Evolutionary conservation across 1,140 invertebrate species (phyloP).

Genomic region (Elymnias hypermnestra): DNA sequence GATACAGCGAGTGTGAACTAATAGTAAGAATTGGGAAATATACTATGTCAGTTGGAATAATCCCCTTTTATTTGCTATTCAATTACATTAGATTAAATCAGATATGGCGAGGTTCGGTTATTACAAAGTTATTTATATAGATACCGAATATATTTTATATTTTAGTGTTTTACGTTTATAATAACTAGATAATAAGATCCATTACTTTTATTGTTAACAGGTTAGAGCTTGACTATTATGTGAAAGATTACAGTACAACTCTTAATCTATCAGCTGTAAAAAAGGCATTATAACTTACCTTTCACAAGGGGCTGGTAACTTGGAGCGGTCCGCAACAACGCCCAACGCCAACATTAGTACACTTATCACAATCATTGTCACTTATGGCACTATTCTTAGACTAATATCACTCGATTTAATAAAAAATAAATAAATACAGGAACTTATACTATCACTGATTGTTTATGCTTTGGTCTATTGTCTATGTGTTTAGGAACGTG

Average conservation of each 20-base stretch:
- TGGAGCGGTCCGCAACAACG: conserved; percentile 40
- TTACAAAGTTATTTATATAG: too few relatives aligned
- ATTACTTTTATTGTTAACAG: too few relatives aligned
- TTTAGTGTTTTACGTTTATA: too few relatives aligned
- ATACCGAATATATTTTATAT: too few relatives aligned
- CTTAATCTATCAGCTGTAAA: too few relatives aligned
- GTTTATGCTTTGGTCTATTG: conserved; percentile 16
- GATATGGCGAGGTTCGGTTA: too few relatives aligned
- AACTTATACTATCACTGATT: conserved; percentile 40
- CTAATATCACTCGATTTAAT: conserved; percentile 49
- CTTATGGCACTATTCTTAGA: conserved; percentile 47
- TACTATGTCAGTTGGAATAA: too few relatives aligned
- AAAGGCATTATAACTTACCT: conserved; percentile 38
- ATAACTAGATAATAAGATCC: too few relatives aligned
- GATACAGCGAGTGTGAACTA: too few relatives aligned
- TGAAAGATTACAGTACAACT: neutral
- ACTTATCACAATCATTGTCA: conserved; percentile 36
- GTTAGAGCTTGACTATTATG: neutral
- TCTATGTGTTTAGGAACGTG: conserved; percentile 60
- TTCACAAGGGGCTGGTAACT: conserved; percentile 54
- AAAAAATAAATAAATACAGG: conserved; percentile 34
- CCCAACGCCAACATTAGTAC: conserved; percentile 27
- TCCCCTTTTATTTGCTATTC: too few relatives aligned
- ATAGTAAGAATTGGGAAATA: too few relatives aligned
- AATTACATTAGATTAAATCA: too few relatives aligned